Percentiles rank a stretch among this genome's conserved stretches.
Evolutionary conservation across 1,140 invertebrate genomes (phyloP).

Genomic region (Drosophila orena): DNA sequence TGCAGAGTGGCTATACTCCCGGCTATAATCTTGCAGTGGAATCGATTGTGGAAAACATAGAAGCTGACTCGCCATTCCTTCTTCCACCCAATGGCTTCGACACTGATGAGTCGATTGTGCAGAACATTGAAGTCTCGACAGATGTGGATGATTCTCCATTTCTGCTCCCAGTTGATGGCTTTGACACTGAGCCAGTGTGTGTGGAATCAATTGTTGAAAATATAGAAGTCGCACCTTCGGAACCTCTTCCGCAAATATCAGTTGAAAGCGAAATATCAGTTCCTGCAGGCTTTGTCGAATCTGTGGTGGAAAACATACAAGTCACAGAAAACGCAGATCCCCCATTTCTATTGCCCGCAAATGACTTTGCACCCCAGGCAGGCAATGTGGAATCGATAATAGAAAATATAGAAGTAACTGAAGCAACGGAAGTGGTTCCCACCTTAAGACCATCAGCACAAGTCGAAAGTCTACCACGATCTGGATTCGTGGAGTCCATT

Average conservation of each 20-base stretch:
- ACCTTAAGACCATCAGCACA: not conserved
- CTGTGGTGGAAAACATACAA: constrained; percentile 19
- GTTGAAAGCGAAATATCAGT: not conserved
- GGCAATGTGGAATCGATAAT: constrained; percentile 10
- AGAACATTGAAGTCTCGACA: constrained; percentile 15
- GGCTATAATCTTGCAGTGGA: not conserved
- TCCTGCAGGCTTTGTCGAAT: constrained; percentile 11
- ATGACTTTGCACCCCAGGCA: not conserved
- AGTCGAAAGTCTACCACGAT: not conserved
- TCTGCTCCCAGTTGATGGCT: constrained; percentile 17
- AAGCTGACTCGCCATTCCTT: constrained; percentile 16
- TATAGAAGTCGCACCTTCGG: not conserved
- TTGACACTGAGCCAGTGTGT: constrained; percentile 3
- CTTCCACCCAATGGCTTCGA: constrained; percentile 14
- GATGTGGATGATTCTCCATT: constrained; percentile 21
- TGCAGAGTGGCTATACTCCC: not conserved
- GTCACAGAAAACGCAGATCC: constrained; percentile 7
- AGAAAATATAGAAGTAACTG: constrained; percentile 17
- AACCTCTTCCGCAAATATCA: constrained; percentile 4
- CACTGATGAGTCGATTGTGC: constrained; percentile 8
- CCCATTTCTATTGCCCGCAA: constrained; percentile 9
- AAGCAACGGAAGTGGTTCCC: constrained; percentile 1
- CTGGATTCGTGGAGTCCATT: constrained; percentile 25
- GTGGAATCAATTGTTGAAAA: constrained; percentile 16
- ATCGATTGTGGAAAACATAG: constrained; percentile 1